Percentiles rank a stretch among this genome's conserved stretches.
Conservation (phyloP, 2,797 vertebrate species). For the Florisuga fusca region DNA sequence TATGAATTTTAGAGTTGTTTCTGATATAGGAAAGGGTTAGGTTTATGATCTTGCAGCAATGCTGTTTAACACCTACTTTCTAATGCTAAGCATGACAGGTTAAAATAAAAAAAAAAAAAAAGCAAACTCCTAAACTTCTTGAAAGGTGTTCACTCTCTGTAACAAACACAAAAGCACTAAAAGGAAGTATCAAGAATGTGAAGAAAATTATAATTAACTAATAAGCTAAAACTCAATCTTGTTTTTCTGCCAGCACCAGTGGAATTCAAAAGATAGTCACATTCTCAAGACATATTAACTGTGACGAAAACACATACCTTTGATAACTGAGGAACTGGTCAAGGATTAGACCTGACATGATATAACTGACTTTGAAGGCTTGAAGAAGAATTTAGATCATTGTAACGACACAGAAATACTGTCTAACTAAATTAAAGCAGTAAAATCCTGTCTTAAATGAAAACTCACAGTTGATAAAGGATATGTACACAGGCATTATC, state of each 20-base stretch:
- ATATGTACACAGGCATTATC: neutral
- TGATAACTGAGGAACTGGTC: slow-evolving; percentile 8
- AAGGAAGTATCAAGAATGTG: neutral
- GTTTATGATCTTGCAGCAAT: neutral
- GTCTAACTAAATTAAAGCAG: neutral
- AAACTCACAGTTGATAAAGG: neutral
- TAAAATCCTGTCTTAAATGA: neutral
- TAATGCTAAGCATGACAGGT: neutral
- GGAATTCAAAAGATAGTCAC: slow-evolving; percentile 1
- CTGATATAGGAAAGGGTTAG: neutral
- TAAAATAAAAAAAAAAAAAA: neutral
- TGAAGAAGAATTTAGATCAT: neutral
- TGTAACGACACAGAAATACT: neutral
- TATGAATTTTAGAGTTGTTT: neutral
- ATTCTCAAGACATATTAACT: neutral
- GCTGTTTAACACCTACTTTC: neutral
- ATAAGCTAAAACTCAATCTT: neutral
- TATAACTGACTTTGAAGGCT: slow-evolving; percentile 7
- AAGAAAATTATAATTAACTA: neutral
- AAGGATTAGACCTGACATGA: slow-evolving; percentile 29
- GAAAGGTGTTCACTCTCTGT: neutral
- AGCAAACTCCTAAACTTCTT: neutral
- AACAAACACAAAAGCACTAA: neutral
- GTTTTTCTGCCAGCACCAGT: neutral
- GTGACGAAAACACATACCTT: slow-evolving; percentile 2